phyloP scores from a whole-genome alignment of 2,797 vertebrate genomes.

The Nannoperca australis region DNA sequence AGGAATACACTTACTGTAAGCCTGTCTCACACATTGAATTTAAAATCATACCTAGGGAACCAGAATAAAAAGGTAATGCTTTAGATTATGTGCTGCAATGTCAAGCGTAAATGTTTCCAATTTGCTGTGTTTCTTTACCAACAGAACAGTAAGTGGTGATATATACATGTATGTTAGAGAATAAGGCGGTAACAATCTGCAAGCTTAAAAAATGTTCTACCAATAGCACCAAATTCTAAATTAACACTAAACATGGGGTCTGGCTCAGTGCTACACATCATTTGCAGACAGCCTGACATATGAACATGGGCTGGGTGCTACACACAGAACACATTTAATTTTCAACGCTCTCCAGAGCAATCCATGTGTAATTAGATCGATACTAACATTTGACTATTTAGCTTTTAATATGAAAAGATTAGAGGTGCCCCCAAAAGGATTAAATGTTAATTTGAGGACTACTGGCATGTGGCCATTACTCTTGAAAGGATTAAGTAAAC shows the following conservation, averaged over 20 bases:
- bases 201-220: neutral
- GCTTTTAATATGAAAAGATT: slow-evolving; percentile 98
- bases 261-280: slow-evolving; percentile 1
- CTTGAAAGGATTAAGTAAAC: slow-evolving; percentile 92
- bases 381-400: slow-evolving; percentile 94
- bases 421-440: slow-evolving; percentile 92
- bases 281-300: slow-evolving; percentile 25
- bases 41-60: neutral
- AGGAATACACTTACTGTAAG: neutral
- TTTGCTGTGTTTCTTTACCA: neutral
- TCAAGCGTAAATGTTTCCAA: neutral
- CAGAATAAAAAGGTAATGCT: neutral
- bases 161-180: neutral
- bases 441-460: slow-evolving; percentile 85
- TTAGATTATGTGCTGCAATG: neutral
- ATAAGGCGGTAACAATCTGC: neutral
- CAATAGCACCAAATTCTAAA: slow-evolving; percentile 10
- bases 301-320: slow-evolving; percentile 30
- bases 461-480: slow-evolving; percentile 90
- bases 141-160: neutral
- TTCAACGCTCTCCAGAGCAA: slow-evolving; percentile 79
- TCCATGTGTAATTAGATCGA: slow-evolving; percentile 93
- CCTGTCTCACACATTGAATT: neutral
- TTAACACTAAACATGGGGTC: slow-evolving; percentile 11
- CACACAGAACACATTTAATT: slow-evolving; percentile 63